Percentiles rank a stretch among this genome's conserved stretches.
Conservation (phyloP, 92 coral and sea anemone genomes). For the Paramuricea clavata region DNA sequence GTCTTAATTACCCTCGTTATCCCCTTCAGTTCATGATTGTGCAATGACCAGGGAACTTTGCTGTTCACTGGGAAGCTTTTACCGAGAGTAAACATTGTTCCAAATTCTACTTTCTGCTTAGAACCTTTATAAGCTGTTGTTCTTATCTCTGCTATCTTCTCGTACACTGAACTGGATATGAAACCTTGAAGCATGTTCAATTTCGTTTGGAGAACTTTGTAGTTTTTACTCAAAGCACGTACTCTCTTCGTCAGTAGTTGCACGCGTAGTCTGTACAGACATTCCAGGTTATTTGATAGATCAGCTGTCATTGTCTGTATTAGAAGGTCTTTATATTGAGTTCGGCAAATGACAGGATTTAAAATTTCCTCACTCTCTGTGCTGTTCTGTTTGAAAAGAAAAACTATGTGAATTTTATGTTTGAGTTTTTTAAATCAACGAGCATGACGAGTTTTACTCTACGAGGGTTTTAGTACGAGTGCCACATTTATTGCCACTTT, state of each 20-base stretch:
- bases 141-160: not conserved
- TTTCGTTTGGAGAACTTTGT: not conserved
- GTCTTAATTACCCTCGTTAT: not conserved
- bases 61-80: not conserved
- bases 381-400: not conserved
- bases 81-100: not conserved
- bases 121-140: not conserved
- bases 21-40: not conserved
- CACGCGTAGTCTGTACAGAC: not conserved
- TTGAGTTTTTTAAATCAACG: too few species aligned
- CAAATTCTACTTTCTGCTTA: not conserved
- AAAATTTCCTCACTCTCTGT: not conserved
- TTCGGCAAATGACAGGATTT: not conserved
- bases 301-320: slow-evolving; percentile 6
- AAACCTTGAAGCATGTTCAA: slow-evolving; percentile 1
- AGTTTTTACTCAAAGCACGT: not conserved
- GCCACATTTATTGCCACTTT: too few species aligned
- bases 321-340: not conserved
- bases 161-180: not conserved
- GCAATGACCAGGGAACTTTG: slow-evolving; percentile 18
- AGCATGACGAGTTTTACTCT: too few species aligned
- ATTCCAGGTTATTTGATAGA: not conserved
- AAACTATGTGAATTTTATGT: not conserved
- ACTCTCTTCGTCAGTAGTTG: slow-evolving; percentile 2
- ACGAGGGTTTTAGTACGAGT: too few species aligned